A percentile compares a stretch with the other conserved stretches of the same genome.
Conservation (phyloP, 2,113 vertebrate genomes). For the Saccopteryx leptura region DNA sequence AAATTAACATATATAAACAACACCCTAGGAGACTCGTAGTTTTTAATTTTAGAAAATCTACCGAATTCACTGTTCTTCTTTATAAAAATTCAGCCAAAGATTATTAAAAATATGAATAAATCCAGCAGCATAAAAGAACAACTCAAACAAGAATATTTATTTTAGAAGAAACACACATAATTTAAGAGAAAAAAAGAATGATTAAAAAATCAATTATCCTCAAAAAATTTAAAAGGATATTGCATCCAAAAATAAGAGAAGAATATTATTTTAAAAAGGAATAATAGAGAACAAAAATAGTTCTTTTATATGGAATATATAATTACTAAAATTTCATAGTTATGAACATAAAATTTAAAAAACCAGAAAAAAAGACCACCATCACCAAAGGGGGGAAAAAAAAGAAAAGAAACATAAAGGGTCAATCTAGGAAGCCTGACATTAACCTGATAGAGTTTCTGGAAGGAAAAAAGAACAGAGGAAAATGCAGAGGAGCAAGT, state of each 20-base stretch:
- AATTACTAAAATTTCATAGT: not conserved
- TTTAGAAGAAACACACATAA: conserved; percentile 14
- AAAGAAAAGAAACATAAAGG: not conserved
- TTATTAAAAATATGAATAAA: not conserved
- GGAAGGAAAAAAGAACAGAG: not conserved
- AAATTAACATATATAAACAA: conserved; percentile 6
- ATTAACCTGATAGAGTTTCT: not conserved
- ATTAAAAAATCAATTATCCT: not conserved
- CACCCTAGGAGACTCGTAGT: not conserved
- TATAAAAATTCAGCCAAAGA: conserved; percentile 9
- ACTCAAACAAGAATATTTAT: conserved; percentile 8
- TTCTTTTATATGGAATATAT: not conserved
- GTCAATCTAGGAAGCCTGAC: not conserved
- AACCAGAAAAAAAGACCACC: not conserved
- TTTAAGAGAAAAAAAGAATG: not conserved
- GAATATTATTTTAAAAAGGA: not conserved
- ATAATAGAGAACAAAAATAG: not conserved
- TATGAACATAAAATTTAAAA: not conserved
- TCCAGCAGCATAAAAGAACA: not conserved
- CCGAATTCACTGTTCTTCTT: not conserved
- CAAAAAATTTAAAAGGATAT: not conserved
- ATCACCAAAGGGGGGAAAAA: not conserved
- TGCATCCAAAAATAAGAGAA: not conserved
- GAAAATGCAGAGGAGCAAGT: not conserved
- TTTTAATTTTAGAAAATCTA: conserved; percentile 30